Evolutionary conservation across 2,888 invertebrate genomes (phyloP).

Genomic region (Caenorhabditis afra): DNA sequence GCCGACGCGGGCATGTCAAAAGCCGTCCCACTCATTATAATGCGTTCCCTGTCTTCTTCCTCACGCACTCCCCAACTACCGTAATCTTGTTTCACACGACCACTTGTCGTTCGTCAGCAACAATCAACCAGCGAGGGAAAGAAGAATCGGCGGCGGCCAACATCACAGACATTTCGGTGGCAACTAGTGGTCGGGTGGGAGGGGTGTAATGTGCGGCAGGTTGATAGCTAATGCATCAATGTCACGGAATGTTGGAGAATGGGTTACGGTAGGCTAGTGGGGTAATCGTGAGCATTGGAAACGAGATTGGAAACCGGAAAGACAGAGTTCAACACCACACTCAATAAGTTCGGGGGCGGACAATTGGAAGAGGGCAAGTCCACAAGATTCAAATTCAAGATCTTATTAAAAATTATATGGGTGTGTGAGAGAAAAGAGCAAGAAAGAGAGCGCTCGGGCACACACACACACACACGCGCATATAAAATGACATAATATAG

Average conservation of each 20-base stretch:
- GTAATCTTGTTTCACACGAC: neutral
- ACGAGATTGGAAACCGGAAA: no score
- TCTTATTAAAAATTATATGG: neutral
- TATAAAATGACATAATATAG: neutral
- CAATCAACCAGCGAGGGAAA: no score
- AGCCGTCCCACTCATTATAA: slow-evolving; percentile 1
- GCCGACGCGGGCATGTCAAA: no score
- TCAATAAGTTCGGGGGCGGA: no score
- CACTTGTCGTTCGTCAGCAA: neutral
- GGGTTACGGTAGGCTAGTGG: slow-evolving; percentile 15
- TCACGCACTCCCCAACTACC: neutral
- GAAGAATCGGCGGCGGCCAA: slow-evolving; percentile 11
- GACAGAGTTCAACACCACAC: no score
- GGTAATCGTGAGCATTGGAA: neutral
- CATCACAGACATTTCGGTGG: slow-evolving; percentile 1
- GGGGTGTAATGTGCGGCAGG: slow-evolving; percentile 46
- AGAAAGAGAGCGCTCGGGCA: no score
- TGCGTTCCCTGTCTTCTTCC: neutral
- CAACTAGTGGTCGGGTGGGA: neutral
- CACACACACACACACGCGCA: no score
- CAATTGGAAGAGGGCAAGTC: no score
- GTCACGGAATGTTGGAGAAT: neutral
- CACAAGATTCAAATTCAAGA: no score
- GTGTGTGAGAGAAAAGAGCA: neutral
- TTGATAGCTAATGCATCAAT: slow-evolving; percentile 27